These are phyloP conservation scores for Chelonus formosanus DNA, from an alignment of 2,888 invertebrate species.

Conservation along the genomic window DNA sequence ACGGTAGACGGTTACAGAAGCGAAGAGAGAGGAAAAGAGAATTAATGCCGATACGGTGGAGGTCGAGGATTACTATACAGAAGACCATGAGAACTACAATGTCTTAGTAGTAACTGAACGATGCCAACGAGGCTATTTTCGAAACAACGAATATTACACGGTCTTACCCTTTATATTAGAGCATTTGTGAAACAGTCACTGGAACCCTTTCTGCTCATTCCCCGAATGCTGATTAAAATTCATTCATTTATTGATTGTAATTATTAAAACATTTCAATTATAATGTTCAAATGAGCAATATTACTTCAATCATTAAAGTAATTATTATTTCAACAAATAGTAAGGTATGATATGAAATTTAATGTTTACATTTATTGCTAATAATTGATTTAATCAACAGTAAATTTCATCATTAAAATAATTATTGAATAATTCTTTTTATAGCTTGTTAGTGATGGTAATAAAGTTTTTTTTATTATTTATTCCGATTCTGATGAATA, in stretches of 20 bases:
- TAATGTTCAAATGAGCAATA: constrained; percentile 4
- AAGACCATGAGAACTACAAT: constrained; percentile 34
- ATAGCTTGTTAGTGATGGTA: too few species aligned
- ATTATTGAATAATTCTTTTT: too few species aligned
- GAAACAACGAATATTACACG: constrained; percentile 42
- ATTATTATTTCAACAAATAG: not conserved
- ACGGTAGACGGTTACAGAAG: constrained; percentile 31
- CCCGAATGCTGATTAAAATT: constrained; percentile 39
- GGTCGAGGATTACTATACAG: constrained; percentile 60
- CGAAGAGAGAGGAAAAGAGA: constrained; percentile 47
- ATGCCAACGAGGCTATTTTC: constrained; percentile 44
- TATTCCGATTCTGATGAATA: too few species aligned
- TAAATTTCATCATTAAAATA: too few species aligned
- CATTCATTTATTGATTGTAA: constrained; percentile 44
- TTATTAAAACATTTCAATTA: constrained; percentile 28
- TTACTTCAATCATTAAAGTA: constrained; percentile 1
- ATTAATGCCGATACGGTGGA: constrained; percentile 65
- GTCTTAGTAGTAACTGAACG: constrained; percentile 38
- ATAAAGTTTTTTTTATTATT: too few species aligned
- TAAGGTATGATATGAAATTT: too few species aligned
- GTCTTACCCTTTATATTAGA: constrained; percentile 16
- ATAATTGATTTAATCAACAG: too few species aligned
- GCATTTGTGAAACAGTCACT: constrained; percentile 20
- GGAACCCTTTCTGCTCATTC: constrained; percentile 30
- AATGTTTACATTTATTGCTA: too few species aligned